phyloP scores from a whole-genome alignment of 2,888 invertebrate species.

The Bimastos eiseni region DNA sequence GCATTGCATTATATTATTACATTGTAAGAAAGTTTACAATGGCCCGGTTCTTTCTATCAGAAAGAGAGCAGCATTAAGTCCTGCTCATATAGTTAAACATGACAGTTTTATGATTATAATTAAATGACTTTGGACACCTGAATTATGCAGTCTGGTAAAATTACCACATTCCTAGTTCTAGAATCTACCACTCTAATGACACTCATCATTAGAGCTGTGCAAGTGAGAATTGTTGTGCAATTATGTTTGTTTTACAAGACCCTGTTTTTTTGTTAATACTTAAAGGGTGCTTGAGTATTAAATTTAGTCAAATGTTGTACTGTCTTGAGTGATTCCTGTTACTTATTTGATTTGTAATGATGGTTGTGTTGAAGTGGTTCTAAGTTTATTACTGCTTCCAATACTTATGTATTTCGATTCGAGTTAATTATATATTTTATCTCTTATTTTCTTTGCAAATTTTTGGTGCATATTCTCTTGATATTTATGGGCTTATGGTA shows the following conservation, averaged over 20 bases:
- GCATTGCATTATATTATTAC: neutral
- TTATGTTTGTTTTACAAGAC: neutral
- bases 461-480: neutral
- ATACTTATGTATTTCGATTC: neutral
- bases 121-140: neutral
- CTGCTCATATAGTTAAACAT: no score
- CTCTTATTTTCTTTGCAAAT: neutral
- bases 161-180: neutral
- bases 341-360: neutral
- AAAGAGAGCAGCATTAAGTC: no score
- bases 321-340: neutral
- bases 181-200: neutral
- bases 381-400: neutral
- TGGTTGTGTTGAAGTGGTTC: neutral
- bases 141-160: neutral
- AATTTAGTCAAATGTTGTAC: neutral
- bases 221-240: neutral
- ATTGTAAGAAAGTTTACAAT: neutral
- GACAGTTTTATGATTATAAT: neutral
- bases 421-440: neutral
- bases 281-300: neutral
- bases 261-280: neutral
- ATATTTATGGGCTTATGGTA: neutral
- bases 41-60: no score
- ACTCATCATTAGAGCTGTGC: neutral